Percentiles rank a stretch among this genome's conserved stretches.
These are phyloP conservation scores for Lutjanus campechanus DNA, from an alignment of 2,797 vertebrate species.

Conservation along the genomic window DNA sequence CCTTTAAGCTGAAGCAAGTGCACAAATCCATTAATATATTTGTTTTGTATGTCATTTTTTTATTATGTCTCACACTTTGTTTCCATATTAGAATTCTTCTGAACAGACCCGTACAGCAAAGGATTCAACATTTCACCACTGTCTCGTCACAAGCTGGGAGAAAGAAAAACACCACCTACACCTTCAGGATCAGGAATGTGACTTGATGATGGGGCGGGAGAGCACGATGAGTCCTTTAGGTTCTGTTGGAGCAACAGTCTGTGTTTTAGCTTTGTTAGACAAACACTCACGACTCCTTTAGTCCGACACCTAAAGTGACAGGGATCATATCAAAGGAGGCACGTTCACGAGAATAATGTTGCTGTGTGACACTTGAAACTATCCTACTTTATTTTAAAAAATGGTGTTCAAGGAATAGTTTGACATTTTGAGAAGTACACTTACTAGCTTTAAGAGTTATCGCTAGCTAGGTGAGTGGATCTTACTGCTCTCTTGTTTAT, in stretches of 20 bases:
- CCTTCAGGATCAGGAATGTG: not conserved
- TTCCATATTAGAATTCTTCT: conserved; percentile 13
- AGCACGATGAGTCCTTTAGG: not conserved
- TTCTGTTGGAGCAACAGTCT: not conserved
- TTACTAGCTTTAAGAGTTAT: not conserved
- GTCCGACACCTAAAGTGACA: not conserved
- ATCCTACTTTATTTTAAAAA: not conserved
- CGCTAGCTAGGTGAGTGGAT: no score
- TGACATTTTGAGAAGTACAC: no score
- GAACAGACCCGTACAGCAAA: conserved; percentile 1
- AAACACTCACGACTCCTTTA: not conserved
- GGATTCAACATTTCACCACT: not conserved
- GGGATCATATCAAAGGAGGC: conserved; percentile 18
- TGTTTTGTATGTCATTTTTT: not conserved
- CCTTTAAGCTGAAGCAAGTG: not conserved
- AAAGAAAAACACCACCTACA: not conserved
- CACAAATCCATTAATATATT: not conserved
- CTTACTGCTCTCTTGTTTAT: no score
- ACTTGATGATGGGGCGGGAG: not conserved
- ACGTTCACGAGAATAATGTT: not conserved
- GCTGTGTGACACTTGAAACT: conserved; percentile 12
- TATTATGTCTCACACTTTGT: conserved; percentile 25
- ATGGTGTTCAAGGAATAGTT: not conserved
- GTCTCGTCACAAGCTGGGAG: not conserved
- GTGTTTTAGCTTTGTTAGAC: not conserved